Evolutionary conservation across 35 echinoderm and acorn worm species (phyloP), one percentile per base, ranked within the genome.

Genomic region (Holothuria glaberrima): DNA sequence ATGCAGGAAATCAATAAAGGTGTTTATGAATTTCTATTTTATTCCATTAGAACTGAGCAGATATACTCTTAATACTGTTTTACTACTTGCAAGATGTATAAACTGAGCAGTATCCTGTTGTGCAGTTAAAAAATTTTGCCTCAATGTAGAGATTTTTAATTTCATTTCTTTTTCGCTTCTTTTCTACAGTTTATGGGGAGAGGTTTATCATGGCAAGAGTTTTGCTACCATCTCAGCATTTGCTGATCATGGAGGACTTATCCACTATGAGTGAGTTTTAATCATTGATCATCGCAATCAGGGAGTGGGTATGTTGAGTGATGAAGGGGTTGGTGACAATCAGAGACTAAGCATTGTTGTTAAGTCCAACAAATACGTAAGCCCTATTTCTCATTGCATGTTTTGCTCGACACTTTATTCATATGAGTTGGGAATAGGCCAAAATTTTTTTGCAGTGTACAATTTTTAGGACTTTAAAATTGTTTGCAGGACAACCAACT

Each of bases 261-360:
- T 92, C 25, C 91, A 92, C 48, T 92, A 92, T 44, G 82, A 72
- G 91, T 92, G 82, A 92, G 91, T 88, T 6, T n/a, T 10, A 41
- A 30, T n/a, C n/a, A n/a, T n/a, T n/a, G n/a, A 32, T 75, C 35
- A 24, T 75, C n/a, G 9, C 35, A 5, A 21, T 9, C 22, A 69
- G 66, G 9, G 31, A 26, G 3, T 69, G 9, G 66, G 25, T 4
- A 29, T 12, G 20, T 3, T 65, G 62, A 5, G 12, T 65, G 62
- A 41, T 41, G 36, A 41, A 7, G 36, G 62, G 20, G 12, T 5
- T 65, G 5, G 2, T 65, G 2, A 65, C 2, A 65, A 12, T 2
- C 3, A 65, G 20, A n/a, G 2, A 3, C 20, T 65, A 29, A 5
- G 28, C 3, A n/a, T 65, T 65, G 3, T 21, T 65, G 12, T 29